A percentile compares a stretch with the other conserved stretches of the same genome.
phyloP scores from a whole-genome alignment of 2,113 vertebrate species.

The Suricata suricatta region DNA sequence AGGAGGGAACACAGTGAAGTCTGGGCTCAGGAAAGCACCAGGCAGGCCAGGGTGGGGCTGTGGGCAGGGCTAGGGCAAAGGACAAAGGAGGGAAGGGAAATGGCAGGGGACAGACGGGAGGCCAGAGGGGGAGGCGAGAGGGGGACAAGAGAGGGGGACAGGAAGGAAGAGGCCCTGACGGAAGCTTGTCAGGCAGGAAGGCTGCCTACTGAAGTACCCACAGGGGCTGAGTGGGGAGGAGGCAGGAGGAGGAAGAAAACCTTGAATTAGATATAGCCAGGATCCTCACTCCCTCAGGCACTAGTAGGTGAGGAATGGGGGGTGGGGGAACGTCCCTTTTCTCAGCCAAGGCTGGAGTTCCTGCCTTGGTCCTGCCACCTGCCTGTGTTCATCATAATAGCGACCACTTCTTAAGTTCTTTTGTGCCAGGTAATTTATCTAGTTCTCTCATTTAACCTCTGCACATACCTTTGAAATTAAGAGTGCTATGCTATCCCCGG shows the following conservation, averaged over 20 bases:
- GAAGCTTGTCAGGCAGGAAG: conserved; percentile 51
- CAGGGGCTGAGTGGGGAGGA: background rate
- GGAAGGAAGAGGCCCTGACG: conserved; percentile 70
- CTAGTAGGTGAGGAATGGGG: background rate
- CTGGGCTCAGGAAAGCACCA: background rate
- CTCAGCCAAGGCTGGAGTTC: background rate
- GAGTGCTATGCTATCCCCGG: background rate
- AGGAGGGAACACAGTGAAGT: background rate
- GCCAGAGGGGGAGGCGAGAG: background rate
- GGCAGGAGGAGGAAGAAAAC: background rate
- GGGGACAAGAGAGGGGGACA: background rate
- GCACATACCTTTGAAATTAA: background rate
- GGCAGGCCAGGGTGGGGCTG: background rate
- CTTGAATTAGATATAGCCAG: background rate
- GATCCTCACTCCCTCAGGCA: background rate
- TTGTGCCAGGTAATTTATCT: background rate
- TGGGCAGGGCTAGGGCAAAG: background rate
- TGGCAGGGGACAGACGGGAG: background rate
- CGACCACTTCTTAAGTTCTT: background rate
- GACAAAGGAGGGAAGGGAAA: conserved; percentile 65
- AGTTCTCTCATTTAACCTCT: background rate
- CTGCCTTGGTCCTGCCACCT: background rate
- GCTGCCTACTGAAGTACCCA: background rate
- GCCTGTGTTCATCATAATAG: background rate
- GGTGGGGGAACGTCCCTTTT: background rate